Base-by-base conservation (phyloP, 2,888 invertebrate species). In the Amblyteles armatorius region DNA sequence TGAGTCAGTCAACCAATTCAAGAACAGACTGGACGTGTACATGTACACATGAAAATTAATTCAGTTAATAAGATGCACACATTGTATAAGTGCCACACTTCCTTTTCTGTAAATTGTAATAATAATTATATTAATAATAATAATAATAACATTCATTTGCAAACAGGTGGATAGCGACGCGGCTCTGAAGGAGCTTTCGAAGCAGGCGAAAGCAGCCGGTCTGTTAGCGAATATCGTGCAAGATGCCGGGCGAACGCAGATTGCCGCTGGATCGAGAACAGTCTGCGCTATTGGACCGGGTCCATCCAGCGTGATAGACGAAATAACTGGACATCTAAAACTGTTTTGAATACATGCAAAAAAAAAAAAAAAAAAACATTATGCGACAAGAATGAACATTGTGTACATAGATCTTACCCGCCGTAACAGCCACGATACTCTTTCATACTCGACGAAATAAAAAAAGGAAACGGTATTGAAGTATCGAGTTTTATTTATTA, bases 281-380 rank as follows among this genome's bases (percentile, higher is more conserved):
- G 99, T 99, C 1, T 94, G 99, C 79, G 99, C 98, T 0, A 95
- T 99, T 77, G 99, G 99, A n/a, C 99, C 99, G 69, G 99, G 97
- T 3, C 96, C 97, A 57, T 96, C 96, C 88, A 95, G 95, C 89
- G 92, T 96, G 65, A 95, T 99, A 88, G 97, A 98, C 93, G 94
- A 96, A 94, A 96, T 99, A 55, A 98, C 98, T 26, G 98, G 98
- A 73, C 97, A 98, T 94, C 95, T 99, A 86, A 98, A 98, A 94
- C 94, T 99, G 79, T 96, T 97, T 93, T 98, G 95, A 96, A 88
- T 71, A 74, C 79, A 89, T 91, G 48, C 67, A 69, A 36, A 22
- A 68, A 73, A 7, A 50, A 36, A 81, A 67, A 55, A 71, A 57
- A 86, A 77, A 55, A 71, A 57, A 86, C 76, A 76, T 65, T 71